Evolutionary conservation across 2,888 invertebrate species (phyloP), one percentile per base, ranked within the genome.

Genomic region (Dolichomitus sp.): DNA sequence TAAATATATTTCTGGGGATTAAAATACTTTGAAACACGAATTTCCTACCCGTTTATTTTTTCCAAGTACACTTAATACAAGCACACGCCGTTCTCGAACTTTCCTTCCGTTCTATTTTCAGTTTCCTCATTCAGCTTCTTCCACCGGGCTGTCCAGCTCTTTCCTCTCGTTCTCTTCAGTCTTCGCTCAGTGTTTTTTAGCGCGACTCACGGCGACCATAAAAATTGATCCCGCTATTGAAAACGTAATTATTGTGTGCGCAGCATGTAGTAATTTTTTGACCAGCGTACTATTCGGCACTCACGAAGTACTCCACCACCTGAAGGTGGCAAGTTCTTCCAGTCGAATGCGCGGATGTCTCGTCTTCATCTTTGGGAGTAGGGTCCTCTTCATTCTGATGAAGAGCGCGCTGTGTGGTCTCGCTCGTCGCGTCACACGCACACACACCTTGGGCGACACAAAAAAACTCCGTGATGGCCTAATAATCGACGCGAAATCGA

Each of bases 221-320:
- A 59, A 79, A 70, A 65, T 70, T 50, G 66, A 74, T 79, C 30
- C 57, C 69, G 11, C 59, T 52, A 17, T 23, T 40, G 59, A 54
- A 54, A 30, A 57, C 30, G 66, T 14, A n/a, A n/a, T 48, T 48
- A 48, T 48, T 48, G n/a, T 48, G 17, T 17, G 17, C 48, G 17
- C 17, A 17, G 48, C 48, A 52, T 52, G 23, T 12, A 12, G 23
- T 52, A 23, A 37, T 7, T 37, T 37, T 37, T 37, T 37, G 1
- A 37, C 9, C 9, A 50, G 30, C 4, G 11, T 6, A 63, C 23
- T 63, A 72, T 65, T 30, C 30, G 50, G 40, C 72, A 70, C 86
- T 91, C 89, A 91, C 88, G 90, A 91, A 68, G 88, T 87, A 84
- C 88, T 89, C 89, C 89, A 89, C 91, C 91, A 88, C 86, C 90